Base-by-base conservation (phyloP, 2,888 invertebrate genomes). In the Cecidostiba fungosa region DNA sequence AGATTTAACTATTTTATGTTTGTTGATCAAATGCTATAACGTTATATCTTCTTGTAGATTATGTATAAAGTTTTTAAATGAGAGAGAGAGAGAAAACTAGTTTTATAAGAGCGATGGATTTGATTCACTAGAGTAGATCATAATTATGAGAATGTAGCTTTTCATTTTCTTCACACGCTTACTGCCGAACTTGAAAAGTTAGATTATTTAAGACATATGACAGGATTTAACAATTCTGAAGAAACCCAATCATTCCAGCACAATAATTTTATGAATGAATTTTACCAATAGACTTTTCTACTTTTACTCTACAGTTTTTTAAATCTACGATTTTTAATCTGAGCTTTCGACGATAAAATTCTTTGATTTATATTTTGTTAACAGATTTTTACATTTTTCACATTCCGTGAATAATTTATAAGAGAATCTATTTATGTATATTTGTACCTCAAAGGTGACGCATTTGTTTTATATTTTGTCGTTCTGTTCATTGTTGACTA, bases 371-470 rank as follows among this genome's bases (percentile, higher is more conserved):
- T 85, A 84, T 79, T 86, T 82, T 84, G 72, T 86, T 85, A 80
- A 47, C 19, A 80, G 43, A 86, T 76, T 59, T 87, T 82, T 84
- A 76, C 76, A 77, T 76, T 78, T 77, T 79, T 82, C 59, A 82
- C 87, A 87, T 87, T 87, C 87, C 87, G 54, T 74, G 54, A 84
- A 77, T 86, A 82, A 72, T 69, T 72, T 76, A 32, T 84, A 84
- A 84, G 82, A 87, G 39, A 76, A 80, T 77, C 6, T 84, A 72
- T 84, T 26, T 79, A 47, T 85, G 29, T 82, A 82, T 79, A 70
- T 79, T 47, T 76, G 36, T 36, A 76, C 77, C 36, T 62, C 4
- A 47, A 62, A 73, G 70, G 43, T 77, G 5, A 77, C 6, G 12
- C 73, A 80, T 72, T 78, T 85, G 77, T 85, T 81, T 83, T 78